A percentile compares a stretch with the other conserved stretches of the same genome.
phyloP scores from a whole-genome alignment of 1,140 invertebrate species.

The Aphidius ervi region DNA sequence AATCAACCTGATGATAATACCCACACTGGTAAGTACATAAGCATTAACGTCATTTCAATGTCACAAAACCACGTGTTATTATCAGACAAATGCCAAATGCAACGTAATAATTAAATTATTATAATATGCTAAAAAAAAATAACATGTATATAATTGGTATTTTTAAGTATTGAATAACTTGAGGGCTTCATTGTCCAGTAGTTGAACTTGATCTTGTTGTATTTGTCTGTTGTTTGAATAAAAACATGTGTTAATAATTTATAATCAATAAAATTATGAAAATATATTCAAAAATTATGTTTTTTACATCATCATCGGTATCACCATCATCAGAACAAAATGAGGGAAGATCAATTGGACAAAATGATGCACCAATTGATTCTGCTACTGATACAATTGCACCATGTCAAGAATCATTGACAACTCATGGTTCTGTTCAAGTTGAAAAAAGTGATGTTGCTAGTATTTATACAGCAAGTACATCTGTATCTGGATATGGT shows the following conservation, averaged over 20 bases:
- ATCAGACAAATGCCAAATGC: conserved; percentile 24
- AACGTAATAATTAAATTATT: conserved; percentile 46
- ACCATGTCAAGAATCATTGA: conserved; percentile 39
- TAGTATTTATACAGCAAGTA: conserved; percentile 48
- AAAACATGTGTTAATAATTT: too few relatives aligned
- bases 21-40: conserved; percentile 39
- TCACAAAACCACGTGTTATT: conserved; percentile 20
- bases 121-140: not conserved
- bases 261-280: conserved; percentile 1
- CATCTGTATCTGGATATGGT: conserved; percentile 49
- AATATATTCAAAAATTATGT: conserved; percentile 7
- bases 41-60: conserved; percentile 19
- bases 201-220: not conserved
- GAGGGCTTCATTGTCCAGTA: conserved; percentile 15
- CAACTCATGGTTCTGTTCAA: conserved; percentile 41
- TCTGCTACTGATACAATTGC: conserved; percentile 33
- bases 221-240: too few relatives aligned
- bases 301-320: not conserved
- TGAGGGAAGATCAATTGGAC: conserved; percentile 36
- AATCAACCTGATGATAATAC: conserved; percentile 41
- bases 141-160: not conserved
- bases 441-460: conserved; percentile 46
- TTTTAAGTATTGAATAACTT: conserved; percentile 4
- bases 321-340: conserved; percentile 31
- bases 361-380: conserved; percentile 42